Percentiles rank a stretch among this genome's conserved stretches.
These are phyloP conservation scores for Ceratosolen fusciceps DNA, from an alignment of 1,140 invertebrate genomes.

Conservation along the genomic window DNA sequence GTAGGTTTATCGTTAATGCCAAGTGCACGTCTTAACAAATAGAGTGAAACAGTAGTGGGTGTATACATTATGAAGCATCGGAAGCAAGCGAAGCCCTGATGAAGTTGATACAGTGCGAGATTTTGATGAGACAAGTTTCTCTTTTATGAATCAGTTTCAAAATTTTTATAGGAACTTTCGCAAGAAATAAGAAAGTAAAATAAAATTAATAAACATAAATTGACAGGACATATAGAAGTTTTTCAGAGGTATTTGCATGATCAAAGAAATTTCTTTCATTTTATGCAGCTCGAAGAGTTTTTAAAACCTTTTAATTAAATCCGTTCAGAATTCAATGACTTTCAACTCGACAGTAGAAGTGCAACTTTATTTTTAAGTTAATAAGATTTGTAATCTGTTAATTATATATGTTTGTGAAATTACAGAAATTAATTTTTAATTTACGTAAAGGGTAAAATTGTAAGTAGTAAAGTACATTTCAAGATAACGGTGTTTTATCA, in stretches of 20 bases:
- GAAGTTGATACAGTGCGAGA: not conserved
- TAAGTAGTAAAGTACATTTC: no score
- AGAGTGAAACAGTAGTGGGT: not conserved
- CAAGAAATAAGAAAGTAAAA: not conserved
- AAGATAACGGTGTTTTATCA: no score
- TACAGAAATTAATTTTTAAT: not conserved
- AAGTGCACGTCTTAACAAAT: not conserved
- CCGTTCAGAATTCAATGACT: not conserved
- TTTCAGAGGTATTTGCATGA: not conserved
- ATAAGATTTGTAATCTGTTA: not conserved
- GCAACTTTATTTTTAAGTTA: not conserved
- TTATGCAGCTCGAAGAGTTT: not conserved
- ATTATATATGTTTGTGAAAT: not conserved
- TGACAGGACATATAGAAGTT: conserved; percentile 4
- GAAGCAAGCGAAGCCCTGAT: not conserved
- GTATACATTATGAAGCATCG: not conserved
- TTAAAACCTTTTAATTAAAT: conserved; percentile 9
- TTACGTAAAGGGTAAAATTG: not conserved
- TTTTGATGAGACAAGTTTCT: not conserved
- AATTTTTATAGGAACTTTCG: not conserved
- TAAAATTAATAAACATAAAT: conserved; percentile 12
- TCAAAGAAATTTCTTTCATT: not conserved
- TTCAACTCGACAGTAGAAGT: not conserved
- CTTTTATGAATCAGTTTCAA: not conserved
- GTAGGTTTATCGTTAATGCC: no score